phyloP scores from a whole-genome alignment of 1,140 invertebrate genomes.

The Trypoxylus dichotomus region DNA sequence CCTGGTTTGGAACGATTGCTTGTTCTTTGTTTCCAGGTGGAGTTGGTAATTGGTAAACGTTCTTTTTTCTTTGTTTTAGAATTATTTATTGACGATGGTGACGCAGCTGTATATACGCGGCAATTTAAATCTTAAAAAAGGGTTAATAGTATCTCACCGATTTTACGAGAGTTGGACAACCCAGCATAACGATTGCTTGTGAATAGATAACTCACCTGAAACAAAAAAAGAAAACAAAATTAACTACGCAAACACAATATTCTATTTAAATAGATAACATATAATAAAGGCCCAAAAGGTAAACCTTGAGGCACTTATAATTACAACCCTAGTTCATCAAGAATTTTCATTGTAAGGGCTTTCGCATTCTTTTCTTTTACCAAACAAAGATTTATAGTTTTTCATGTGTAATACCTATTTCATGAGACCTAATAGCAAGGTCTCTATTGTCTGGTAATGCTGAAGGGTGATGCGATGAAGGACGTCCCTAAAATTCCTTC shows the following conservation, averaged over 20 bases:
- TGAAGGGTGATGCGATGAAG: not conserved
- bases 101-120: not conserved
- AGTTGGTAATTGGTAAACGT: not conserved
- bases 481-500: not conserved
- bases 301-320: not conserved
- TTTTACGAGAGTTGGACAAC: not conserved
- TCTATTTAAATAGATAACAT: not conserved
- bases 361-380: too few species aligned
- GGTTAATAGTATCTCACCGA: not conserved
- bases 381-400: too few species aligned
- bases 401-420: too few species aligned
- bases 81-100: not conserved
- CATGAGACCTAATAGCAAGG: not conserved
- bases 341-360: too few species aligned
- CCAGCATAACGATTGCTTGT: not conserved
- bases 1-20: not conserved
- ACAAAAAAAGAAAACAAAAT: constrained; percentile 2
- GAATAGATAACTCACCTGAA: not conserved
- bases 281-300: not conserved
- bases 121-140: not conserved
- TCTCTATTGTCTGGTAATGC: not conserved
- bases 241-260: not conserved
- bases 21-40: not conserved
- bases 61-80: not conserved
- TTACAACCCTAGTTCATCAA: too few species aligned